These are phyloP conservation scores for Corella eumyota DNA, from an alignment of 23 tunicate species.

Conservation along the genomic window DNA sequence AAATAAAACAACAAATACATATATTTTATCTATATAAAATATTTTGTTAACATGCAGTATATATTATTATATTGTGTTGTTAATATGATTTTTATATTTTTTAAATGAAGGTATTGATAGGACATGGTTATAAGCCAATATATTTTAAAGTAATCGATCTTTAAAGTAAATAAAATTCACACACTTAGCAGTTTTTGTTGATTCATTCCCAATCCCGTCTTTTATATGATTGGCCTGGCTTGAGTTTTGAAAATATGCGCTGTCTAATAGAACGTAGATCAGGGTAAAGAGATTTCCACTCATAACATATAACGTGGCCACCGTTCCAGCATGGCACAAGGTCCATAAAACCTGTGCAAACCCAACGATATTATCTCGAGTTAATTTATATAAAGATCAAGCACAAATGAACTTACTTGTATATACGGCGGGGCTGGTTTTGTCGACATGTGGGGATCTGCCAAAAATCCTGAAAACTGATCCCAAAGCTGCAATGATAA, in stretches of 20 bases:
- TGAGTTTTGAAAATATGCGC: constrained; percentile 31
- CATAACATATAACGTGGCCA: constrained; percentile 49
- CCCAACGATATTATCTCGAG: background rate
- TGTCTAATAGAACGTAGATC: constrained; percentile 64
- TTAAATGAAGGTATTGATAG: too few relatives aligned
- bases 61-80: too few relatives aligned
- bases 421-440: background rate
- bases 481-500: constrained; percentile 41
- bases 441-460: background rate
- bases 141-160: too few relatives aligned
- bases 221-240: too few relatives aligned
- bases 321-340: constrained; percentile 39
- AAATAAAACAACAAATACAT: too few relatives aligned
- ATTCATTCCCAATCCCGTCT: too few relatives aligned
- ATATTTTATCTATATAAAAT: too few relatives aligned
- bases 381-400: background rate
- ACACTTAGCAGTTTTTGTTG: too few relatives aligned
- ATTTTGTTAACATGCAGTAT: too few relatives aligned
- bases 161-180: too few relatives aligned
- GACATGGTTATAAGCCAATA: too few relatives aligned
- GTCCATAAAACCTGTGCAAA: constrained; percentile 48
- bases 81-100: too few relatives aligned
- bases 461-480: constrained; percentile 5
- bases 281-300: constrained; percentile 64
- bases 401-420: background rate